Conservation (phyloP, 1,140 invertebrate species). For the Oreohelix idahoensis region DNA sequence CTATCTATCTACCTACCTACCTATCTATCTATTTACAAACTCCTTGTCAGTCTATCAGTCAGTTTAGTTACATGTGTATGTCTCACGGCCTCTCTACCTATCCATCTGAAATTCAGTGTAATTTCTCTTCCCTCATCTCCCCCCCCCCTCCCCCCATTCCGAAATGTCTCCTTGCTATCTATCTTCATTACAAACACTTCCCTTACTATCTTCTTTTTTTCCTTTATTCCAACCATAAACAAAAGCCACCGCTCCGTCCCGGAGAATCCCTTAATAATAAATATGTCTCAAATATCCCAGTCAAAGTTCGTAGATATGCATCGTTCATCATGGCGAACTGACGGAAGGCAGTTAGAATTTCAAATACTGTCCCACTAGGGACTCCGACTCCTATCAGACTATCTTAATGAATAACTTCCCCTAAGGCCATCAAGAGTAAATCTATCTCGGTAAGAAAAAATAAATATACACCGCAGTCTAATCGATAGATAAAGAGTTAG, state of each 20-base stretch:
- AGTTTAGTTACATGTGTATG: no score
- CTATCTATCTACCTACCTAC: no score
- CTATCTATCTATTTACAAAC: no score
- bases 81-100: no score
- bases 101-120: no score
- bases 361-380: neutral
- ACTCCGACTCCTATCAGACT: neutral
- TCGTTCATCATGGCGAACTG: neutral
- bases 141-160: neutral
- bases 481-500: neutral
- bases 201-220: neutral
- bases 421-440: neutral
- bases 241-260: neutral
- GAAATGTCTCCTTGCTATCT: neutral
- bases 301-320: neutral
- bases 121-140: no score
- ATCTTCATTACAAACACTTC: neutral
- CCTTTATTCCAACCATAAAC: neutral
- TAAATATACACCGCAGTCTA: neutral
- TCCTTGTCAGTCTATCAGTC: no score
- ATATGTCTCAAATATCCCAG: neutral
- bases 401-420: constrained; percentile 16
- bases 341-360: neutral
- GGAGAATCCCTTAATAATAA: neutral
- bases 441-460: neutral